Base-by-base conservation (phyloP, 2,797 vertebrate species). In the Gouania willdenowi region DNA sequence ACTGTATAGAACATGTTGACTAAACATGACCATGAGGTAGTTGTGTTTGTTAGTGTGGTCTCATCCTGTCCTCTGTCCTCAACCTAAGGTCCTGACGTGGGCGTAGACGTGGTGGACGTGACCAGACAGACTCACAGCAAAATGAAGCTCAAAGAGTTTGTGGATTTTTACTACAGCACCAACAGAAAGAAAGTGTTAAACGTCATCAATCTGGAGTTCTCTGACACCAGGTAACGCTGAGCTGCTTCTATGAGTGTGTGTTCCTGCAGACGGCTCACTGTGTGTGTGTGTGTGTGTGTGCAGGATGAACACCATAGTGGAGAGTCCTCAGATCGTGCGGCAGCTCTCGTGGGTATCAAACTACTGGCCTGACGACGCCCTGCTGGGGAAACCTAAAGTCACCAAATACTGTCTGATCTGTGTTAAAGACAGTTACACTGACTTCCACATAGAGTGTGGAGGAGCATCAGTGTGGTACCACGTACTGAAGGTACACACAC, bases 71-170 rank as follows among this genome's bases (percentile, higher is more conserved):
- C 43, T 25, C 17, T 26, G 8, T 25, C 34, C 23, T 9, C 40
- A 15, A 24, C 37, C 47, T 19, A 37, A 98, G 93, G 96, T 19
- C 96, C 93, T 0, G 95, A 98, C 37, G 89, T 92, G 11, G 87
- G 82, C 0, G 95, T 98, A 40, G 95, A 98, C 5, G 95, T 98
- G 14, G 87, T 95, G 0, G 96, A 98, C 4, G 94, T 98, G 62
- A 93, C 94, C 62, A 99, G 95, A 72, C 96, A 98, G 87, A 94
- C 91, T 0, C 90, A 95, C 62, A 91, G 92, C 85, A 92, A 92
- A 79, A 98, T 99, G 95, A 99, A 97, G 64, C 85, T 99, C 10
- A 99, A 98, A 75, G 96, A 99, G 71, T 99, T 99, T 81, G 96
- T 99, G n/a, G 95, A 99, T 79, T 99, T 90, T 55, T 99, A 98